Evolutionary conservation across 1,140 invertebrate genomes (phyloP).

Genomic region (Drosophila eugracilis): DNA sequence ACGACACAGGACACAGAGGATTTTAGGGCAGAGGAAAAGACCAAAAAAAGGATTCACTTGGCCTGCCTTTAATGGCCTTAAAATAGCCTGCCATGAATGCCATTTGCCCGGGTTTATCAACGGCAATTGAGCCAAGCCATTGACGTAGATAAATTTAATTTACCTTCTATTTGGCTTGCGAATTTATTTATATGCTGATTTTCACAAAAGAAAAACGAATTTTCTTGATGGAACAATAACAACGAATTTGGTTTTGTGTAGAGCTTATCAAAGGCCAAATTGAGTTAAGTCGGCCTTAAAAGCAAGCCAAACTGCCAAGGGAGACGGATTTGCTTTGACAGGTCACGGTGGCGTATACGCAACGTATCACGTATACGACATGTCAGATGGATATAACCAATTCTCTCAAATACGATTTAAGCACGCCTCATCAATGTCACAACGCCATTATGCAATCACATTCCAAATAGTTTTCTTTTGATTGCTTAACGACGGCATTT

Average conservation of each 20-base stretch:
- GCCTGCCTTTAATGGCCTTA: conserved; percentile 67
- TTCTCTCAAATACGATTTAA: conserved; percentile 4
- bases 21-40: conserved; percentile 6
- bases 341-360: conserved; percentile 53
- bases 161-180: conserved; percentile 50
- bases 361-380: conserved; percentile 60
- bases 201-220: conserved; percentile 60
- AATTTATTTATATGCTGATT: conserved; percentile 64
- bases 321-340: conserved; percentile 26
- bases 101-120: conserved; percentile 73
- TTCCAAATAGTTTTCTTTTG: conserved; percentile 13
- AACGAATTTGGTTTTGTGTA: conserved; percentile 40
- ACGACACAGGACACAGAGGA: conserved; percentile 21
- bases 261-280: conserved; percentile 63
- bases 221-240: conserved; percentile 56
- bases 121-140: conserved; percentile 64
- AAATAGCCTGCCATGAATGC: conserved; percentile 70
- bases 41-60: conserved; percentile 63
- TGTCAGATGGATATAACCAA: conserved; percentile 10
- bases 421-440: conserved; percentile 17
- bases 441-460: conserved; percentile 12
- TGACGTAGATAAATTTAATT: conserved; percentile 82
- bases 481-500: conserved; percentile 20
- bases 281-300: conserved; percentile 61
- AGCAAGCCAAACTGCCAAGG: conserved; percentile 24